Evolutionary conservation across 2,888 invertebrate species (phyloP).

Genomic region (Pseudanteris insignis): DNA sequence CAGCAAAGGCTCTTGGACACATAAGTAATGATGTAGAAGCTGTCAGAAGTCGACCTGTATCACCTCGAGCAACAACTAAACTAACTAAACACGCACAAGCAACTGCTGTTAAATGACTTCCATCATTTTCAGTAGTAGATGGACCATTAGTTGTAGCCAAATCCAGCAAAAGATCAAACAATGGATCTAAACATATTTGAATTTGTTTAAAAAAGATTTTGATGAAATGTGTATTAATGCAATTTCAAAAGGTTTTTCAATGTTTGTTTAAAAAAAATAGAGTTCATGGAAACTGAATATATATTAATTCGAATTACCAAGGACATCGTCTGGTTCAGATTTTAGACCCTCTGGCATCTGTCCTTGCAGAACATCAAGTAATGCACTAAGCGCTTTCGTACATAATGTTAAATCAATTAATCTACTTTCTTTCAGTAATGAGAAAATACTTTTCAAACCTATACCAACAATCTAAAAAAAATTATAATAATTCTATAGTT

Average conservation of each 20-base stretch:
- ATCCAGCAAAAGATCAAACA: conserved; percentile 86
- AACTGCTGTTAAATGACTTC: conserved; percentile 81
- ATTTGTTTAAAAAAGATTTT: neutral
- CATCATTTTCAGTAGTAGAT: conserved; percentile 71
- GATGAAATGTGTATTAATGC: no score
- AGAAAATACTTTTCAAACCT: conserved; percentile 87
- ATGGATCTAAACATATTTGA: conserved; percentile 69
- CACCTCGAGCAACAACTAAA: conserved; percentile 90
- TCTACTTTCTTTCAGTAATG: conserved; percentile 88
- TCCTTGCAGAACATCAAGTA: conserved; percentile 91
- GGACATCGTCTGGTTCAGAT: conserved; percentile 80
- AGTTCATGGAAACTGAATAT: no score
- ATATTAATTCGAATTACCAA: conserved; percentile 66
- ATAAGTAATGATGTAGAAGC: conserved; percentile 89
- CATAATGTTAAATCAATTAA: conserved; percentile 85
- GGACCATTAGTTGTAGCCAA: conserved; percentile 78
- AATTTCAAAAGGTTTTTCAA: no score
- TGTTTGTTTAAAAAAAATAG: no score
- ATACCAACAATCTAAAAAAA: conserved; percentile 80
- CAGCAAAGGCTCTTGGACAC: conserved; percentile 80
- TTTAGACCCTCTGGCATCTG: conserved; percentile 87
- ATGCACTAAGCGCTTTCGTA: conserved; percentile 84
- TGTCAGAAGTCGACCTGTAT: conserved; percentile 88
- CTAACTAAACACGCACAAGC: conserved; percentile 93
- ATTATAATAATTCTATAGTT: no score